These are phyloP conservation scores for Rhaphigaster nebulosa DNA, from an alignment of 2,888 invertebrate species.

Conservation along the genomic window DNA sequence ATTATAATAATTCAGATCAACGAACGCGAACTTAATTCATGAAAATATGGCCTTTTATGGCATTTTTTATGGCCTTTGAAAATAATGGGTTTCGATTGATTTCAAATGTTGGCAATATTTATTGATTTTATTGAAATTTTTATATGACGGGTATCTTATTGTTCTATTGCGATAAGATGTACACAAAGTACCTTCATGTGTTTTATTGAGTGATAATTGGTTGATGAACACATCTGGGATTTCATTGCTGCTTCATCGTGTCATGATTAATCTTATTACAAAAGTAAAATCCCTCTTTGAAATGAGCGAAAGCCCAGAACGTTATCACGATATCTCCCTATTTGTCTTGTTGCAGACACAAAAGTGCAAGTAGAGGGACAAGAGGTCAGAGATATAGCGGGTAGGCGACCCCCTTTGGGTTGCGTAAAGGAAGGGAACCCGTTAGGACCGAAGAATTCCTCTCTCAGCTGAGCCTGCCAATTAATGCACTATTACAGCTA, in stretches of 20 bases:
- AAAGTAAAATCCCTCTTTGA: not conserved
- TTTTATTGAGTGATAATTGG: not conserved
- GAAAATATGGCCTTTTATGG: no score
- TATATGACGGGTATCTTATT: no score
- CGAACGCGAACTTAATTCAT: no score
- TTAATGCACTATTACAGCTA: conserved; percentile 39
- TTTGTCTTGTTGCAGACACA: not conserved
- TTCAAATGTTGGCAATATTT: no score
- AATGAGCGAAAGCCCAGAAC: not conserved
- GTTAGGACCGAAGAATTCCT: conserved; percentile 5
- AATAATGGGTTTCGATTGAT: no score
- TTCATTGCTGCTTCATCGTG: not conserved
- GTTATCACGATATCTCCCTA: not conserved
- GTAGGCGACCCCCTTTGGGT: conserved; percentile 30
- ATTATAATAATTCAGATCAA: no score
- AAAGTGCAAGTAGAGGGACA: conserved; percentile 27
- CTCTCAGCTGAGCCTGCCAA: not conserved
- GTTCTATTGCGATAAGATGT: no score
- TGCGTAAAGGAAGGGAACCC: conserved; percentile 28
- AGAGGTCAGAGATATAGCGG: conserved; percentile 39
- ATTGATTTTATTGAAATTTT: no score
- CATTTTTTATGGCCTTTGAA: no score
- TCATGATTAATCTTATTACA: not conserved
- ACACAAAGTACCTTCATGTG: no score
- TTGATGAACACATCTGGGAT: no score